Base-by-base conservation (phyloP, 2,113 vertebrate genomes). In the Muscicapa adusta region DNA sequence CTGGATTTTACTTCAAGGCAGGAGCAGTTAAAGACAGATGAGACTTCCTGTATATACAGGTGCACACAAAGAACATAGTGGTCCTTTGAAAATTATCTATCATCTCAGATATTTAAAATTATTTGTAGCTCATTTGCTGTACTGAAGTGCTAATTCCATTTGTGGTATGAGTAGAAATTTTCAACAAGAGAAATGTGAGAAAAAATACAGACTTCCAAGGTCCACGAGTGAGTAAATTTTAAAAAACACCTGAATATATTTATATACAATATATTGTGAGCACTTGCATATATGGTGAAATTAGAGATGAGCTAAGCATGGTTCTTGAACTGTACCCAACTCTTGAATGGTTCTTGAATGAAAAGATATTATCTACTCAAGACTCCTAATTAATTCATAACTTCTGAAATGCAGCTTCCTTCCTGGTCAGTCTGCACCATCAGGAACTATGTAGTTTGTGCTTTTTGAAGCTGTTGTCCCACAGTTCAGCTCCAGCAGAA, bases 1-100 rank as follows among this genome's bases (percentile, higher is more conserved):
- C 97, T 97, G 94, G 95, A 96, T 96, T 95, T 93, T 85, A 91
- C 75, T 93, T 88, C 85, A 96, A 97, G 91, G 84, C 85, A 57
- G 76, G 56, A 88, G 61, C 89, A 95, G 68, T 94, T 91, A 67
- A 88, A 81, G 50, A 76, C 31, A 79, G 53, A 63, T 85, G 51
- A 95, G 83, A 95, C 94, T 88, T 95, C 71, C 91, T 93, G 50
- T 63, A 56, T 84, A 65, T 54, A 74, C 80, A 80, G 38, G 78
- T 84, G 58, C 38, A 75, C 65, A 36, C 60, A 93, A 42, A 73
- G 66, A 91, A 76, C 56, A 9, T n/a, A 67, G 25, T 80, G 75
- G 53, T 63, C 40, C 51, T 93, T 93, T 71, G 66, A 88, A 94
- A 88, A 40, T 61, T 82, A 17, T n/a, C 58, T 45, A 48, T 73